Evolutionary conservation across 2,797 vertebrate species (phyloP), one percentile per base, ranked within the genome.

Genomic region (Pseudochaenichthys georgianus): DNA sequence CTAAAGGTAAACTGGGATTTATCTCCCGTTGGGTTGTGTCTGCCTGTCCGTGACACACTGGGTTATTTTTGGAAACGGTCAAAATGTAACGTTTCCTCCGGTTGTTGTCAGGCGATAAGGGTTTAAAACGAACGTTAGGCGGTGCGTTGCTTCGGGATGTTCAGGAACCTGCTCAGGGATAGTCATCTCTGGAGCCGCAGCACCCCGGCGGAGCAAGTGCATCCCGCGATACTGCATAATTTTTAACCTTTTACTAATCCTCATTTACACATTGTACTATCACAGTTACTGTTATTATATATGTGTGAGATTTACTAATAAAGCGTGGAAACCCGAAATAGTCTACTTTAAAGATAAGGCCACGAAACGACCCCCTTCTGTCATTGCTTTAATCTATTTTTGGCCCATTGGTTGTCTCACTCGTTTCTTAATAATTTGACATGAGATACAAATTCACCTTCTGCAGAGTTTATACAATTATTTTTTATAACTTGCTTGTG

Each of bases 1-100:
- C 93, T 70, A 96, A 96, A 96, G 95, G 95, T 96, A 90, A 94
- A 84, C 87, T 43, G 84, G 91, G 86, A 84, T 91, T 93, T 91
- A 60, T 71, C 5, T 69, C 62, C 72, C 70, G 53, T 45, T 59
- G 77, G 81, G 80, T 79, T 77, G 19, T 45, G 73, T 73, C 42
- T 57, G 62, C 16, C 47, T 45, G 58, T 46, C 3, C 13, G 16
- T 73, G 75, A 69, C 64, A 19, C 43, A 16, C 80, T 17, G 79
- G 48, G 65, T 52, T 55, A 11, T 63, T 8, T 4, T 58, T 55
- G 15, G 34, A 38, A 73, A 46, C 16, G 16, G 34, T 9, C 11
- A 23, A 28, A 28, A 28, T 41, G 34, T 21, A 4, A 10, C 13
- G 34, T 6, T 28, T 43, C 0, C 57, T 5, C 0, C 0, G 34